Conservation (phyloP, 2,797 vertebrate species). For the Megalops cyprinoides region DNA sequence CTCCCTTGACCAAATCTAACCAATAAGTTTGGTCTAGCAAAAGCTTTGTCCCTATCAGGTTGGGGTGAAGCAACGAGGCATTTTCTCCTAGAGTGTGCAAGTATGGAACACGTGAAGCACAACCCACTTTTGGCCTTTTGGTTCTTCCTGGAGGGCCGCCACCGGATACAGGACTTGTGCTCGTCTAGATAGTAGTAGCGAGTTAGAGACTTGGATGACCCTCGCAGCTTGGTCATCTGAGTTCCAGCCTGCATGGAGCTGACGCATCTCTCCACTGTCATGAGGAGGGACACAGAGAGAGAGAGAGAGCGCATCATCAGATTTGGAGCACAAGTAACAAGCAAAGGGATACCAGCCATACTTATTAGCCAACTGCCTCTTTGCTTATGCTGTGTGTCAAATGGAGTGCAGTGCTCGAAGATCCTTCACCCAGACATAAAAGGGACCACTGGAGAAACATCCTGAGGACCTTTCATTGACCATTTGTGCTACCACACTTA, state of each 20-base stretch:
- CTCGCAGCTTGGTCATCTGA: constrained; percentile 96
- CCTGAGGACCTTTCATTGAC: too few species aligned
- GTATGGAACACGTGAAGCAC: not conserved
- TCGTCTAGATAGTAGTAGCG: constrained; percentile 94
- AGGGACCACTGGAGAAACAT: too few species aligned
- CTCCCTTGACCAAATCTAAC: too few species aligned
- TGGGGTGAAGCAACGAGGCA: not conserved
- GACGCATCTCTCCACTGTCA: constrained; percentile 96
- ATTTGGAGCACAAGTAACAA: too few species aligned
- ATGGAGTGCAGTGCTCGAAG: too few species aligned
- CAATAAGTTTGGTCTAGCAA: too few species aligned
- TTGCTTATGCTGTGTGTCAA: too few species aligned
- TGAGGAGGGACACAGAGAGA: constrained; percentile 45
- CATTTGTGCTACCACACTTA: not conserved
- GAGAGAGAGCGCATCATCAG: not conserved
- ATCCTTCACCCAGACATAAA: too few species aligned
- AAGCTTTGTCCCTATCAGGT: too few species aligned
- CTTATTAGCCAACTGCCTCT: too few species aligned
- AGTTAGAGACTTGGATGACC: constrained; percentile 88
- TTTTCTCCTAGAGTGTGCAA: not conserved
- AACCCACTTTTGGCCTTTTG: constrained; percentile 98
- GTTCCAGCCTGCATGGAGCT: constrained; percentile 92
- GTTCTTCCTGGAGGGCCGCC: constrained; percentile 95
- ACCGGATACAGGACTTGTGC: constrained; percentile 95
- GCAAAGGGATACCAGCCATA: too few species aligned